Percentiles rank a stretch among this genome's conserved stretches.
Evolutionary conservation across 2,888 invertebrate species (phyloP).

Genomic region (Epinotia nisella): DNA sequence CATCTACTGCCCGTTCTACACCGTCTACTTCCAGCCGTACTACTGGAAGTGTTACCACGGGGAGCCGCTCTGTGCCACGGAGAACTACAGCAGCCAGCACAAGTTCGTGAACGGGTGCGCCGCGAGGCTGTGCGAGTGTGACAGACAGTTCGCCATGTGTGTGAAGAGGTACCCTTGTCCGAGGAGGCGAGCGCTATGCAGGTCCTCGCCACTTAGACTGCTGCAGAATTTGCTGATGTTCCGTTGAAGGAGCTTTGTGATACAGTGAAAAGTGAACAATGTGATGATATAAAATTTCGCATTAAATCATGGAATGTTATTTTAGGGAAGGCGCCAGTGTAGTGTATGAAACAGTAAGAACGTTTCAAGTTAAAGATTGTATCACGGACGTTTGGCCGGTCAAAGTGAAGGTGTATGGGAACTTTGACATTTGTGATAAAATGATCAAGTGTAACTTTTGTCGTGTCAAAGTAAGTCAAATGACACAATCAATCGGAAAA

Average conservation of each 20-base stretch:
- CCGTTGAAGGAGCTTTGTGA: conserved; percentile 50
- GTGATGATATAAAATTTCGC: neutral
- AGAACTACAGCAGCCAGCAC: conserved; percentile 66
- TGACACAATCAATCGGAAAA: too few relatives aligned
- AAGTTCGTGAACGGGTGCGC: conserved; percentile 86
- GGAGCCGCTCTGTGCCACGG: conserved; percentile 90
- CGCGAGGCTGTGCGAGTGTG: conserved; percentile 93
- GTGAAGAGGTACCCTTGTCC: conserved; percentile 91
- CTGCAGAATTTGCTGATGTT: conserved; percentile 90
- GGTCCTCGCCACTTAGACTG: conserved; percentile 89
- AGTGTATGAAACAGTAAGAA: neutral
- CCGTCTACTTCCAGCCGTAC: conserved; percentile 94
- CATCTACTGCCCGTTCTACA: conserved; percentile 90
- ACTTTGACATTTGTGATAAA: neutral
- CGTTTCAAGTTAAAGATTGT: neutral
- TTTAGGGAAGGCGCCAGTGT: neutral
- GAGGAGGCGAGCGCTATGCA: conserved; percentile 87
- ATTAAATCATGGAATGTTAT: neutral
- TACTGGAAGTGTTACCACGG: conserved; percentile 93
- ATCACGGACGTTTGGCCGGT: neutral
- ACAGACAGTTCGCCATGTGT: conserved; percentile 91
- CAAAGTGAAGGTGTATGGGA: neutral
- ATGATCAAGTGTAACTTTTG: neutral
- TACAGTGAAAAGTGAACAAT: neutral
- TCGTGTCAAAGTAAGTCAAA: neutral